Percentiles rank a stretch among this genome's conserved stretches.
Conservation (phyloP, 1,140 invertebrate genomes). For the Orius insidiosus region DNA sequence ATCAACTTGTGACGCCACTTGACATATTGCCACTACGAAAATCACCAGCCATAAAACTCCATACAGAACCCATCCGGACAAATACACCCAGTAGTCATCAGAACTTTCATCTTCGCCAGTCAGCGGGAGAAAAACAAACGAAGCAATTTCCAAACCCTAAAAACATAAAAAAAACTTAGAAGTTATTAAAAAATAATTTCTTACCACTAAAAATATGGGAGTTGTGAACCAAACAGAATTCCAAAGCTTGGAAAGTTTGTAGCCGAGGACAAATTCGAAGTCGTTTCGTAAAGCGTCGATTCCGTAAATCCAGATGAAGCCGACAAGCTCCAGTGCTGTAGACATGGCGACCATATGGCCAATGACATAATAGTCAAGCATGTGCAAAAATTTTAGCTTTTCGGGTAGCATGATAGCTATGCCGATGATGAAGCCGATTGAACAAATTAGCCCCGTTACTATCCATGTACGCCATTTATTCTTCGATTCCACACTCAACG, state of each 20-base stretch:
- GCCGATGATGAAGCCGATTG: slow-evolving; percentile 25
- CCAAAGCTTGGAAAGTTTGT: slow-evolving; percentile 29
- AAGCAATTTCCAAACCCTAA: slow-evolving; percentile 26
- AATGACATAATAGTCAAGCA: slow-evolving; percentile 33
- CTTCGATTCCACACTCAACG: slow-evolving; percentile 26
- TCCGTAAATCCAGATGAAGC: slow-evolving; percentile 33
- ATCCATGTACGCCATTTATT: slow-evolving; percentile 27
- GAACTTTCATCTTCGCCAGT: slow-evolving; percentile 17
- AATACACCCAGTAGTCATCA: slow-evolving; percentile 27
- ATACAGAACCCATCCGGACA: slow-evolving; percentile 28
- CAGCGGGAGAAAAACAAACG: slow-evolving; percentile 23
- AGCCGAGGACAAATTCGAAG: slow-evolving; percentile 33
- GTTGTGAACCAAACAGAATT: slow-evolving; percentile 29
- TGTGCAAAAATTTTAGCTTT: slow-evolving; percentile 22
- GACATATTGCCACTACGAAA: slow-evolving; percentile 26
- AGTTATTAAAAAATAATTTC: slow-evolving; percentile 8
- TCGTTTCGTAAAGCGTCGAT: slow-evolving; percentile 29
- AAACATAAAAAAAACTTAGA: slow-evolving; percentile 5
- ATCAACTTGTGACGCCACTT: slow-evolving; percentile 26
- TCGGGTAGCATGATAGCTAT: slow-evolving; percentile 21
- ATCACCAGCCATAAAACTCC: slow-evolving; percentile 26
- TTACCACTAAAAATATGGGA: slow-evolving; percentile 27
- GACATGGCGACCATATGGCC: slow-evolving; percentile 29
- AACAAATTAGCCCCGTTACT: slow-evolving; percentile 21
- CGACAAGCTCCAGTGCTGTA: slow-evolving; percentile 29